phyloP scores from a whole-genome alignment of 2,888 invertebrate species.

The Drosophila trichaetosa region DNA sequence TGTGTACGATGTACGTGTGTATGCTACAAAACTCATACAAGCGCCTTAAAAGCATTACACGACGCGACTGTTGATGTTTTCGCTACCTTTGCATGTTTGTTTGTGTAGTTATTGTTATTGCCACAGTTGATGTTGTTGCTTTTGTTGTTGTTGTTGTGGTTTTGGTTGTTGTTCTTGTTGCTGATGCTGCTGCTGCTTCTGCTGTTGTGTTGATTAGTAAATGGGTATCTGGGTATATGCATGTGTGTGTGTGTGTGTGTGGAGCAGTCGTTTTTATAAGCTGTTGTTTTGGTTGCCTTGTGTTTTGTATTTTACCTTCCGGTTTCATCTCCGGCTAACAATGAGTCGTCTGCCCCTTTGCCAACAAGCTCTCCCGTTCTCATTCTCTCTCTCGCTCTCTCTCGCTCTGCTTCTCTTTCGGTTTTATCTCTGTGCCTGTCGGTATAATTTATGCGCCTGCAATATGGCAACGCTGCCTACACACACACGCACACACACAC shows the following conservation, averaged over 20 bases:
- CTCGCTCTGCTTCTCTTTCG: background rate
- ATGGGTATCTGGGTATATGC: conserved; percentile 46
- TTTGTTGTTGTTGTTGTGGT: conserved; percentile 31
- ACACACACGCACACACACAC: conserved; percentile 10
- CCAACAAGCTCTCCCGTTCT: conserved; percentile 15
- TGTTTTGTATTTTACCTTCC: conserved; percentile 66
- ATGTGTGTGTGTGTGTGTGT: conserved; percentile 22
- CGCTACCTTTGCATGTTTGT: conserved; percentile 55
- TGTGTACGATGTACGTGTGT: conserved; percentile 26
- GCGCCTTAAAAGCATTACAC: conserved; percentile 68
- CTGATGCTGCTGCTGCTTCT: conserved; percentile 18
- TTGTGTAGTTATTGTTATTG: conserved; percentile 57
- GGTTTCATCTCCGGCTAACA: conserved; percentile 79
- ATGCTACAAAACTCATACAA: conserved; percentile 52
- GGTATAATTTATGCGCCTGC: conserved; percentile 75
- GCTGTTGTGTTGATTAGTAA: conserved; percentile 74
- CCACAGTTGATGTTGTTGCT: conserved; percentile 30
- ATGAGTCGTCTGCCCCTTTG: conserved; percentile 51
- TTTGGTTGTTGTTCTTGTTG: conserved; percentile 19
- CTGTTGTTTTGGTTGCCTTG: conserved; percentile 71
- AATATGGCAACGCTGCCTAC: conserved; percentile 73
- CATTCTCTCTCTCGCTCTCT: background rate
- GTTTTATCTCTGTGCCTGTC: conserved; percentile 48
- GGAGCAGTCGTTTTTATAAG: conserved; percentile 64
- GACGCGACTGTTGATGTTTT: conserved; percentile 64